A percentile compares a stretch with the other conserved stretches of the same genome.
These are phyloP conservation scores for Rhopalosiphum nymphaeae DNA, from an alignment of 2,888 invertebrate genomes.

Conservation along the genomic window DNA sequence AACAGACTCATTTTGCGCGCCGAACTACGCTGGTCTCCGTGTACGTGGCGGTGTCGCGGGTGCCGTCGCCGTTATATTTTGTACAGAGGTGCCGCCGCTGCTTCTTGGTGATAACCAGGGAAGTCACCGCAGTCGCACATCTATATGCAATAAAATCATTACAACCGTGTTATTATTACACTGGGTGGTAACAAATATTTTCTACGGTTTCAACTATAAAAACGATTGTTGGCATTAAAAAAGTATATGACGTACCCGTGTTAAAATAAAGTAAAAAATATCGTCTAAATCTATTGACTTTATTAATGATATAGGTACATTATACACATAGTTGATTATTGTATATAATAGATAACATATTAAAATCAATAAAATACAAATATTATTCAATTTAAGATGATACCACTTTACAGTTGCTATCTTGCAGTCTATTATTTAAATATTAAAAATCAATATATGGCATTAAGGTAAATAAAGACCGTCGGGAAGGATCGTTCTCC, in stretches of 20 bases:
- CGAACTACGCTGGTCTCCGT: not conserved
- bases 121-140: not conserved
- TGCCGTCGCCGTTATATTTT: not conserved
- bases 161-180: not conserved
- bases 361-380: not conserved
- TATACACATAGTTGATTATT: not conserved
- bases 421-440: not conserved
- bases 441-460: not conserved
- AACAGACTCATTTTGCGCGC: constrained; percentile 38
- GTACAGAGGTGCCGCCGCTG: not conserved
- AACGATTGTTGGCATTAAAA: not conserved
- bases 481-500: not conserved
- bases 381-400: not conserved
- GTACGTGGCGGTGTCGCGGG: not conserved
- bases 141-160: not conserved
- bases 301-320: not conserved
- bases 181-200: not conserved
- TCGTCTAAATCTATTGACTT: not conserved
- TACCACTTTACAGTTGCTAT: not conserved
- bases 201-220: not conserved
- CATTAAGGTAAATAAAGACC: not conserved
- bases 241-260: not conserved
- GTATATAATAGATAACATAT: not conserved
- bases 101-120: not conserved
- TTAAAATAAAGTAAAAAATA: not conserved